A percentile compares a stretch with the other conserved stretches of the same genome.
Evolutionary conservation across 2,797 vertebrate genomes (phyloP).

Genomic region (Leucoraja ocellata): DNA sequence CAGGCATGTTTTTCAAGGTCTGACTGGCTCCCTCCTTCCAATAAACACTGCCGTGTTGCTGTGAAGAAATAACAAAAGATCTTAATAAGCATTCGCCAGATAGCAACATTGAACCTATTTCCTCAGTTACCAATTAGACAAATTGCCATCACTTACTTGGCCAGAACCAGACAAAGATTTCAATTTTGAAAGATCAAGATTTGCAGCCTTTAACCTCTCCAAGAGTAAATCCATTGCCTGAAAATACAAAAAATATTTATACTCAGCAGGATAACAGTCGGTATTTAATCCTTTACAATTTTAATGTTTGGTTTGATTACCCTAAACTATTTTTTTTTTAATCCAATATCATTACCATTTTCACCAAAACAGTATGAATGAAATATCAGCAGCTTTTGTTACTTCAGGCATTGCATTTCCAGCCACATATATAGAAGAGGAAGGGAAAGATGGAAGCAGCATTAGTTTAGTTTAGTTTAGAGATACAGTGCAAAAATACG

Average conservation of each 20-base stretch:
- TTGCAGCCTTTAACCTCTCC: constrained; percentile 73
- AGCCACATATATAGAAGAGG: neutral
- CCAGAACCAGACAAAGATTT: constrained; percentile 80
- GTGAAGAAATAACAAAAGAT: constrained; percentile 34
- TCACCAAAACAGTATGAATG: neutral
- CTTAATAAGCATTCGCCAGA: neutral
- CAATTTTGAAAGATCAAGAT: constrained; percentile 74
- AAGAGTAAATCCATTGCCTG: constrained; percentile 82
- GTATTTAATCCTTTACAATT: neutral
- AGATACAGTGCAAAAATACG: no score
- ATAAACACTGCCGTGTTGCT: constrained; percentile 93
- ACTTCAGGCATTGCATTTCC: neutral
- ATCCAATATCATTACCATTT: neutral
- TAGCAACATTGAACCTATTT: neutral
- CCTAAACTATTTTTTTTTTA: neutral
- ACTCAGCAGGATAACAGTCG: neutral
- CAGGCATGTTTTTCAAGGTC: constrained; percentile 57
- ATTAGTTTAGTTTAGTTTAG: no score
- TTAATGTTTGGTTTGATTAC: neutral
- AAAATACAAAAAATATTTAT: constrained; percentile 39
- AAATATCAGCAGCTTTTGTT: neutral
- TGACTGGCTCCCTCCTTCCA: constrained; percentile 71
- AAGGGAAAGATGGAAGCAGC: no score
- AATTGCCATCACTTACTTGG: constrained; percentile 64
- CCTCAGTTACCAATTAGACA: neutral